phyloP scores from a whole-genome alignment of 2,797 vertebrate species.

The Natrix natrix region DNA sequence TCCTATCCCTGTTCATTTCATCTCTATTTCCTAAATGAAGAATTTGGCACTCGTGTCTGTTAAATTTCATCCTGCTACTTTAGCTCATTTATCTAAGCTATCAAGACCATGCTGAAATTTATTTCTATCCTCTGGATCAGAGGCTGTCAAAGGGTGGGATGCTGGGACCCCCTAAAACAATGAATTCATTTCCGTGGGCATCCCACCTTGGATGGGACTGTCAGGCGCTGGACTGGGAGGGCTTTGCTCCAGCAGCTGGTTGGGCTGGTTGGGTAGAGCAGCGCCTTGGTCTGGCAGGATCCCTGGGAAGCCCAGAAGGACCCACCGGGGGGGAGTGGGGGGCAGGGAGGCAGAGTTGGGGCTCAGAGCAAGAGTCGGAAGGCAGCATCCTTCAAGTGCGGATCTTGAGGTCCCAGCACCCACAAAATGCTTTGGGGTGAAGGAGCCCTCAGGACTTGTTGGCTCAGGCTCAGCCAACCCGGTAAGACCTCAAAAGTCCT shows the following conservation, averaged over 20 bases:
- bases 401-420: not conserved
- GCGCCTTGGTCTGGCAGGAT: not conserved
- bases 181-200: not conserved
- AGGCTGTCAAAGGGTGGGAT: not conserved
- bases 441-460: not conserved
- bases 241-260: not conserved
- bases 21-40: constrained; percentile 16
- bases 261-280: not conserved
- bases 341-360: not conserved
- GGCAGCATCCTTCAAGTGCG: not conserved
- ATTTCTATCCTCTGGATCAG: not conserved
- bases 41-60: constrained; percentile 40
- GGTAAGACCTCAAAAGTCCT: not conserved
- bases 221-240: not conserved
- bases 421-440: not conserved
- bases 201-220: not conserved
- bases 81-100: not conserved
- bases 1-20: constrained; percentile 39
- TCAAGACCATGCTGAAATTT: not conserved
- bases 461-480: not conserved
- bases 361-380: not conserved
- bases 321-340: not conserved
- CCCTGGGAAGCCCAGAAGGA: not conserved
- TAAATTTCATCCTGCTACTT: constrained; percentile 1
- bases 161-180: not conserved